Evolutionary conservation across 2,888 invertebrate species (phyloP), one percentile per base, ranked within the genome.

Genomic region (Pristionchus exspectatus): DNA sequence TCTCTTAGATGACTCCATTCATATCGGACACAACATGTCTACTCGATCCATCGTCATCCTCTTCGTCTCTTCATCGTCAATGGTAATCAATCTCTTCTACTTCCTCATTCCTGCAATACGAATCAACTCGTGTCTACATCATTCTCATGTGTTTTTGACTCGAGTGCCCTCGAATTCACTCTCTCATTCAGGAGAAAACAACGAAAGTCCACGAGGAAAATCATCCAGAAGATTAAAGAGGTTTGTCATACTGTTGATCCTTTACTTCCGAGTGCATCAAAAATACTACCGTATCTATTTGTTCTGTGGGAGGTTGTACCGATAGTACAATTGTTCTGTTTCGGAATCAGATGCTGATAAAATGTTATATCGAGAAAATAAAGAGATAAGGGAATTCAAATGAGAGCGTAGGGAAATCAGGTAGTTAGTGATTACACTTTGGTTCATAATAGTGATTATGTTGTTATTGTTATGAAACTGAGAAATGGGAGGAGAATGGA

Each of bases 121-220:
- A 72, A 72, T 33, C 33, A 33, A 72, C 72, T 33, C 30, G 72
- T 30, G 69, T 30, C 27, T 24, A 33, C 30, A 72, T 33, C 30
- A 18, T 14, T 30, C 30, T 18, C 72, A 27, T 38, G 38, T 50
- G 44, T 14, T n/a, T 27, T 69, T n/a, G 30, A 72, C 30, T 33
- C 72, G 14, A 33, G 44, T 77, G 24, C 77, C 21, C 21, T 24
- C 21, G 44, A 77, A 38, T 77, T 12, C 30, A 27, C 10, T 77
- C 77, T 74, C 38, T 77, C n/a, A 24, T 44, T 77, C 44, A 77
- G 77, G 77, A 77, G 77, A 77, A 77, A 77, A 77, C 77, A 77
- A 30, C 30, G 77, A 77, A 77, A 44, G 77, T 44, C 38, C 14
- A 77, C 77, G 44, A 38, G 44, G 12, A 77, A 24, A 77, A 24